Conservation (phyloP, 2,113 vertebrate species). For the Boulengeromyrus knoepffleri region DNA sequence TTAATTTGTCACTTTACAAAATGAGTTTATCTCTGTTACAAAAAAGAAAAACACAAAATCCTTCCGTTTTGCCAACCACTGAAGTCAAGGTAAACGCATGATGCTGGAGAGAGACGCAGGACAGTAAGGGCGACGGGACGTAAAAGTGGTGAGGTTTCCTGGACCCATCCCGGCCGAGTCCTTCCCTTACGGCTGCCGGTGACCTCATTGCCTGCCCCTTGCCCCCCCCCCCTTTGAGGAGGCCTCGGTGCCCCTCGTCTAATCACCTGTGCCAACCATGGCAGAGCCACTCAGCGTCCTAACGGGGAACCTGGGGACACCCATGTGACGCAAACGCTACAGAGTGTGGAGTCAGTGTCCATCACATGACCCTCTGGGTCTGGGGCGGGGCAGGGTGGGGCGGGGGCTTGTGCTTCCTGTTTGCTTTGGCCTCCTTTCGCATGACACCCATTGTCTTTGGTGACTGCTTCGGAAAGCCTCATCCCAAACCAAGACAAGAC, state of each 20-base stretch:
- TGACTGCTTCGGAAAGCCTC: neutral
- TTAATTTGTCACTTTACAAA: neutral
- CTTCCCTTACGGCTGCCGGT: neutral
- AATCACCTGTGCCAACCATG: neutral
- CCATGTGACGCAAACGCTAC: conserved; percentile 5
- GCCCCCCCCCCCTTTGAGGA: neutral
- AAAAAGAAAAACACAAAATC: neutral
- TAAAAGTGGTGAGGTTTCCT: neutral
- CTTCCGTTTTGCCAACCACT: neutral
- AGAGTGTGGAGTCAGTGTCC: conserved; percentile 4
- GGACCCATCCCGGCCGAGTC: neutral
- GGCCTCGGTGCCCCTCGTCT: neutral
- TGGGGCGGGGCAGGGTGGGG: too few relatives aligned
- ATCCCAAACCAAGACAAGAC: neutral
- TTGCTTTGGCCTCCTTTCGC: neutral
- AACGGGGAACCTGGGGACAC: conserved; percentile 3
- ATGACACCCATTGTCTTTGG: neutral
- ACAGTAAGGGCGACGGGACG: neutral
- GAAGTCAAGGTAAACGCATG: neutral
- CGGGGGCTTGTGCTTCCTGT: neutral
- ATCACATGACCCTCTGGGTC: neutral
- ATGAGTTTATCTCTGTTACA: neutral
- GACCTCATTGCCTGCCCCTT: neutral
- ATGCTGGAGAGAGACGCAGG: neutral
- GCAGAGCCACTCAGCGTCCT: neutral